These are phyloP conservation scores for Paramormyrops kingsleyae DNA, from an alignment of 2,113 vertebrate species.

Conservation along the genomic window DNA sequence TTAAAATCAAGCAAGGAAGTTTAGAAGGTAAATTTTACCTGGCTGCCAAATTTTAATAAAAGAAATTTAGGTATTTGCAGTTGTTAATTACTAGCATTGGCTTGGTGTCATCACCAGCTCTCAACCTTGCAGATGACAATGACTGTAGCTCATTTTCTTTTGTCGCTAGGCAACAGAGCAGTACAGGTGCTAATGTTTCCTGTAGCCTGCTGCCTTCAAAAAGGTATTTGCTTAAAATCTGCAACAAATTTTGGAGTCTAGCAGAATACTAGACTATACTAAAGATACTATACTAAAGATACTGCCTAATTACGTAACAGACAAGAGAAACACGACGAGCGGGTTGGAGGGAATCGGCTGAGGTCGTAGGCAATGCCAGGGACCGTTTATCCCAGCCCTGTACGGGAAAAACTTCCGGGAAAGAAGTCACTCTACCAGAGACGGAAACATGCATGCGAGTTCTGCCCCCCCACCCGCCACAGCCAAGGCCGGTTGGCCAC, in stretches of 20 bases:
- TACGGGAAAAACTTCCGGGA: not conserved
- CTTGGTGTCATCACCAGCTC: not conserved
- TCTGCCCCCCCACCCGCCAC: not conserved
- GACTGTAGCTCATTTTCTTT: not conserved
- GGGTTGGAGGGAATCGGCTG: not conserved
- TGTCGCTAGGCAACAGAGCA: not conserved
- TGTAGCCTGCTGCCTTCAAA: not conserved
- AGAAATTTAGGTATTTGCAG: not conserved
- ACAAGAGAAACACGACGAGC: not conserved
- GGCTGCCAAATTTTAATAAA: not conserved
- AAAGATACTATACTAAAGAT: too few species aligned
- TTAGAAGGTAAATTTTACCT: not conserved
- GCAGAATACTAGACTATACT: too few species aligned
- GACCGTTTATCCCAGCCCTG: not conserved
- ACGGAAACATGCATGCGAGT: not conserved
- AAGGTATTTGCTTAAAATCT: not conserved
- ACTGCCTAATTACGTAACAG: not conserved
- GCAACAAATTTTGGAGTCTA: not conserved
- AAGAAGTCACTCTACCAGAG: not conserved
- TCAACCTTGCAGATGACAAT: not conserved
- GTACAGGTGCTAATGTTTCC: not conserved
- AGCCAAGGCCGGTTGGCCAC: not conserved
- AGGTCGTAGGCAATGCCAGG: not conserved
- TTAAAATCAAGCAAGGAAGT: not conserved
- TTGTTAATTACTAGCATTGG: not conserved